phyloP scores from a whole-genome alignment of 2,888 invertebrate species.

The Latheticus oryzae region DNA sequence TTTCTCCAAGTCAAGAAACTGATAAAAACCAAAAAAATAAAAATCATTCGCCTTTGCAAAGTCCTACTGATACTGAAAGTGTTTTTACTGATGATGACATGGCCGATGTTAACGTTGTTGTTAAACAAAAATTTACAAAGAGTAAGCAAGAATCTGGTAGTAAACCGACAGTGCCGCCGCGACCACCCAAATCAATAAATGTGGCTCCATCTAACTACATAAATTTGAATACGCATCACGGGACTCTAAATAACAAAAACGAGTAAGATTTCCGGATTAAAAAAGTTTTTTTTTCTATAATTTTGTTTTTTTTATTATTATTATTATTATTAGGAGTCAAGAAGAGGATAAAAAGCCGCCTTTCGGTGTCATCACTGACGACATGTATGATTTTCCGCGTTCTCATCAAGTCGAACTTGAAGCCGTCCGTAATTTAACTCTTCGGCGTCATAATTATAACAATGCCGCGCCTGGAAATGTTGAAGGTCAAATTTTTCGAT shows the following conservation, averaged over 20 bases:
- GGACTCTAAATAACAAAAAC: conserved; percentile 14
- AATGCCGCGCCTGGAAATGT: conserved; percentile 71
- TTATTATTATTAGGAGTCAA: conserved; percentile 2
- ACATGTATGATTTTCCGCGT: conserved; percentile 78
- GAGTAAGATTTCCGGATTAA: conserved; percentile 24
- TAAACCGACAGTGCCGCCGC: conserved; percentile 70
- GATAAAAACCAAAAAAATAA: conserved; percentile 50
- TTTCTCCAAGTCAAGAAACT: conserved; percentile 48
- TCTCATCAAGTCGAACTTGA: conserved; percentile 70
- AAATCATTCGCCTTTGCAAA: conserved; percentile 68
- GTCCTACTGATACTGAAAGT: conserved; percentile 75
- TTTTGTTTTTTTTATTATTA: too few species aligned
- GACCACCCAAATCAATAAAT: conserved; percentile 78
- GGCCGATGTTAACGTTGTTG: conserved; percentile 69
- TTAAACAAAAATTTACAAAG: conserved; percentile 71
- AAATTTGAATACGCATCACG: conserved; percentile 26
- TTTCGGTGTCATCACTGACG: conserved; percentile 64
- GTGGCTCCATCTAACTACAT: conserved; percentile 43
- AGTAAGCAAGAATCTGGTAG: conserved; percentile 56
- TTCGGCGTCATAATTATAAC: conserved; percentile 70
- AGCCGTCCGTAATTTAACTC: conserved; percentile 53
- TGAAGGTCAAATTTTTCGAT: conserved; percentile 70
- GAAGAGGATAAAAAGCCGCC: conserved; percentile 21
- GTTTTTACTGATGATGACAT: conserved; percentile 79
- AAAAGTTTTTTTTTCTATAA: not conserved